Conservation (phyloP, 2,797 vertebrate species). For the Gouania willdenowi region DNA sequence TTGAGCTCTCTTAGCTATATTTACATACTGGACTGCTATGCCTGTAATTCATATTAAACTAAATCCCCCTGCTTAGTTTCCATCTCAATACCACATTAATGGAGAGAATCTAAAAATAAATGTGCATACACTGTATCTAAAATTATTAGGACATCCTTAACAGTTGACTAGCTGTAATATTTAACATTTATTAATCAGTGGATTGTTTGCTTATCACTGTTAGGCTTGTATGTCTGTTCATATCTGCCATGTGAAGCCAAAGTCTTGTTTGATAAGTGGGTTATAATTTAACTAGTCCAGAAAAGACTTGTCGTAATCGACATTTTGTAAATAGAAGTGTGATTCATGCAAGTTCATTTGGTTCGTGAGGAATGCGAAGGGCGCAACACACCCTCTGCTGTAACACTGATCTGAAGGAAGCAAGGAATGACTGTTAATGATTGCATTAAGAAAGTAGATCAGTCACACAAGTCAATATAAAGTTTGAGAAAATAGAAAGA, state of each 20-base stretch:
- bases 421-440: slow-evolving; percentile 27
- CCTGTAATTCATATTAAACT: background rate
- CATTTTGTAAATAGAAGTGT: background rate
- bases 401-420: background rate
- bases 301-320: background rate
- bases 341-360: too few relatives aligned
- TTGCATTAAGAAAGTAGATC: slow-evolving; percentile 1
- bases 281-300: slow-evolving; percentile 24
- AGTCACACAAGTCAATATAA: background rate
- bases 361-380: too few relatives aligned
- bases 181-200: too few relatives aligned
- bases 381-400: background rate
- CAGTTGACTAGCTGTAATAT: too few relatives aligned
- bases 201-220: slow-evolving; percentile 45
- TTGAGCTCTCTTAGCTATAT: background rate
- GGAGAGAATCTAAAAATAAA: background rate
- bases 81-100: background rate
- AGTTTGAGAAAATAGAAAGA: background rate
- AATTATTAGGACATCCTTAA: too few relatives aligned
- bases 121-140: too few relatives aligned
- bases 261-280: slow-evolving; percentile 43
- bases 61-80: background rate
- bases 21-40: background rate
- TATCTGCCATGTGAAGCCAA: slow-evolving; percentile 45
- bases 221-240: slow-evolving; percentile 43